These are phyloP conservation scores for Urocynchramus pylzowi DNA, from an alignment of 2,113 vertebrate species.

Conservation along the genomic window DNA sequence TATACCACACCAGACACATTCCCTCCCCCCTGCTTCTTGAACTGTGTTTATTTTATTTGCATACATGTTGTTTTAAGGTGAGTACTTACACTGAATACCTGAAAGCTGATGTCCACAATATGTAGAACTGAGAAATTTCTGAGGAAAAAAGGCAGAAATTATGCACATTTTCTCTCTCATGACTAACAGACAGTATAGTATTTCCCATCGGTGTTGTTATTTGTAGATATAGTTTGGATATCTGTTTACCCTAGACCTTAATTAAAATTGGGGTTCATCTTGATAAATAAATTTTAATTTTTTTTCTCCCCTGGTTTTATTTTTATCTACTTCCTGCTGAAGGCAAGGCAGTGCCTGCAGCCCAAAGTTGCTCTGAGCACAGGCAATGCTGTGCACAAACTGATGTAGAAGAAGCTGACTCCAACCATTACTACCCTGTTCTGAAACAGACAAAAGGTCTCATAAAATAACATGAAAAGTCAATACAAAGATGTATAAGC, in stretches of 20 bases:
- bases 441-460: background rate
- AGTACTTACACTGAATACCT: background rate
- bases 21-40: background rate
- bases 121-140: background rate
- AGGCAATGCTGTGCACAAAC: background rate
- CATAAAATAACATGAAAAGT: background rate
- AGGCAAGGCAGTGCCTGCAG: background rate
- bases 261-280: background rate
- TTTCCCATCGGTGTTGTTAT: background rate
- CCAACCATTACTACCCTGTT: background rate
- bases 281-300: background rate
- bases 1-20: background rate
- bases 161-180: background rate
- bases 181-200: background rate
- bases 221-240: background rate
- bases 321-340: background rate
- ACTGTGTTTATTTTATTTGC: background rate
- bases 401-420: background rate
- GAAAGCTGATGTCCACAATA: background rate
- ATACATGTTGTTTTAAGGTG: background rate
- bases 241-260: background rate
- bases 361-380: background rate
- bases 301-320: background rate
- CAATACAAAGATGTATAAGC: background rate
- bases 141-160: background rate